Conservation (phyloP, 1,140 invertebrate species). For the Drosophila athabasca region DNA sequence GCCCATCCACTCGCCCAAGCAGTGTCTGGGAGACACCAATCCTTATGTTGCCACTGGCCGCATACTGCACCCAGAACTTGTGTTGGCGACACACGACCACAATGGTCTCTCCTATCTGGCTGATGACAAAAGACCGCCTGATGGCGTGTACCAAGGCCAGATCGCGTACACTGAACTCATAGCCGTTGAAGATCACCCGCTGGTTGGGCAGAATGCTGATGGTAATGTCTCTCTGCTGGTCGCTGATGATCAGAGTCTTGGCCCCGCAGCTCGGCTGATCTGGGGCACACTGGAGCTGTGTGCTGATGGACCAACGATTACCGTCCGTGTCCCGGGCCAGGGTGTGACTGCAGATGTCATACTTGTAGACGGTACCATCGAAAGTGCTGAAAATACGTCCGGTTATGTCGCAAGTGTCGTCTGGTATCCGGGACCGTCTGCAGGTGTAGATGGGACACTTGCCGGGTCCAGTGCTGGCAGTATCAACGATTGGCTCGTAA, state of each 20-base stretch:
- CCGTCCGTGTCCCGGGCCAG: conserved; percentile 2
- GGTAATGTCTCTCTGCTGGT: neutral
- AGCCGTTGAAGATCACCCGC: conserved; percentile 13
- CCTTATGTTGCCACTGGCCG: conserved; percentile 10
- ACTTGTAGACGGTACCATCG: conserved; percentile 9
- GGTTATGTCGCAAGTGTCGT: conserved; percentile 11
- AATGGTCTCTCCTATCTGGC: conserved; percentile 5
- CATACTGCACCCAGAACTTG: conserved; percentile 21
- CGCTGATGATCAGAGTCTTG: conserved; percentile 4
- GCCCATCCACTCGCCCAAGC: neutral
- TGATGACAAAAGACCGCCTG: conserved; percentile 7
- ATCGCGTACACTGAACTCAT: conserved; percentile 12
- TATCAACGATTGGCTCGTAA: conserved; percentile 4
- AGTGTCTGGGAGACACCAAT: conserved; percentile 8
- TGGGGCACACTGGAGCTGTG: conserved; percentile 6
- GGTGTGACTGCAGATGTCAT: conserved; percentile 11
- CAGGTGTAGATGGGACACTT: conserved; percentile 11
- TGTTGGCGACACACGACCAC: conserved; percentile 13
- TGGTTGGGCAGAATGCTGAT: conserved; percentile 17
- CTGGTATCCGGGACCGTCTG: neutral
- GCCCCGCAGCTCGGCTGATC: conserved; percentile 14
- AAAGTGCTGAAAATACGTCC: conserved; percentile 6
- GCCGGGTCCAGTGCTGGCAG: neutral
- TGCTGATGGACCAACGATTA: conserved; percentile 6
- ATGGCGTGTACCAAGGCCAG: conserved; percentile 1